phyloP scores from a whole-genome alignment of 2,888 invertebrate genomes.

The Hydrotaea cyrtoneurina region DNA sequence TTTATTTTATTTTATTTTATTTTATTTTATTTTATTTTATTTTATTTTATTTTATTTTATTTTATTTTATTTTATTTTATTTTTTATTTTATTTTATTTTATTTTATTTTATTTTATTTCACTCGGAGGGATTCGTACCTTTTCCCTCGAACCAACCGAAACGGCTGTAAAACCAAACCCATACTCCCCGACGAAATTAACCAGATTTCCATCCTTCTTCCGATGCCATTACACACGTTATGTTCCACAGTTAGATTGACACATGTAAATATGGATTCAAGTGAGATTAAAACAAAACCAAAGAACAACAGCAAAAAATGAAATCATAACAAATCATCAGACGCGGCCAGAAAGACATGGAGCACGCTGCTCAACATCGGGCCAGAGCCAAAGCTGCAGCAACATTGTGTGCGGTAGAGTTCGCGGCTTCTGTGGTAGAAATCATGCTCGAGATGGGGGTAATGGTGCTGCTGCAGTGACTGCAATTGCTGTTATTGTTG shows the following conservation, averaged over 20 bases:
- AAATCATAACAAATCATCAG: slow-evolving; percentile 37
- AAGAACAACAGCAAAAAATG: slow-evolving; percentile 8
- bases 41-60: too few species aligned
- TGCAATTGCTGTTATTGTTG: neutral
- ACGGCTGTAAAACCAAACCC: neutral
- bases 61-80: too few species aligned
- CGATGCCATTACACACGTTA: neutral
- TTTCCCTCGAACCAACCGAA: too few species aligned
- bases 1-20: too few species aligned
- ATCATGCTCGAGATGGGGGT: neutral
- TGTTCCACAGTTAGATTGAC: neutral
- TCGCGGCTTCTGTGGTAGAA: slow-evolving; percentile 30
- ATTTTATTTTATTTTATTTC: too few species aligned
- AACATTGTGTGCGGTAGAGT: slow-evolving; percentile 19
- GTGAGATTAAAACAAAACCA: neutral
- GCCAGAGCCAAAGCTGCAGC: neutral
- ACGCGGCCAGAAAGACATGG: neutral
- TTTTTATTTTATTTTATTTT: too few species aligned
- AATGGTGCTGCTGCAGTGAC: neutral
- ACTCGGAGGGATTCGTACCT: too few species aligned
- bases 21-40: too few species aligned
- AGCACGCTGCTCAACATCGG: neutral
- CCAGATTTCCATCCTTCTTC: neutral
- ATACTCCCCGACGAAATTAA: neutral
- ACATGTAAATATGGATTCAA: slow-evolving; percentile 1